A percentile compares a stretch with the other conserved stretches of the same genome.
Conservation (phyloP, 2,888 invertebrate species). For the Heliconius cydno region DNA sequence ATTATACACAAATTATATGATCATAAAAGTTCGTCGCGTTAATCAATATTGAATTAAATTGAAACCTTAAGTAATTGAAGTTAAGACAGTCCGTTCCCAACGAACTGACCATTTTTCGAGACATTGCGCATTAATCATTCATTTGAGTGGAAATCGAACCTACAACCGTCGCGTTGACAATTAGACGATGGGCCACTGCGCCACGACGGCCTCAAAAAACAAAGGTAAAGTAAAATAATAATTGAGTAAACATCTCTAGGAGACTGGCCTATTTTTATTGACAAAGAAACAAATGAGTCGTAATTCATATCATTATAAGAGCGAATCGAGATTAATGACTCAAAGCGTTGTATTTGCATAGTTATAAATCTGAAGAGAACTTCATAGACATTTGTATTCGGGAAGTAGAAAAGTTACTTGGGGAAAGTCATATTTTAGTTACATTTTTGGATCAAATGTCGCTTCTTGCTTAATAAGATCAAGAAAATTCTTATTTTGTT, state of each 20-base stretch:
- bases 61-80: too few species aligned
- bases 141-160: too few species aligned
- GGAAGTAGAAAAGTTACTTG: slow-evolving; percentile 19
- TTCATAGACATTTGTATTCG: slow-evolving; percentile 26
- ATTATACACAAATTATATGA: too few species aligned
- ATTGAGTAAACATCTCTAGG: not conserved
- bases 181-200: not conserved
- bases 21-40: too few species aligned
- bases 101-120: too few species aligned
- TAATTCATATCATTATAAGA: slow-evolving; percentile 20
- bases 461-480: not conserved
- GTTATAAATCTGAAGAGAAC: slow-evolving; percentile 19
- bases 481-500: not conserved
- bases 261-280: not conserved
- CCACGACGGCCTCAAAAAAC: not conserved
- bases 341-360: slow-evolving; percentile 42
- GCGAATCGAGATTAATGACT: slow-evolving; percentile 38
- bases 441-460: slow-evolving; percentile 1
- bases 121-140: too few species aligned
- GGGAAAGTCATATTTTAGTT: not conserved
- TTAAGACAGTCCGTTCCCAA: too few species aligned
- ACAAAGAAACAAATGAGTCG: not conserved
- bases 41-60: too few species aligned
- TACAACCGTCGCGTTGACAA: too few species aligned
- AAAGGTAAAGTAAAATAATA: not conserved